Percentiles rank a stretch among this genome's conserved stretches.
phyloP scores from a whole-genome alignment of 2,113 vertebrate species.

The Podilymbus podiceps region DNA sequence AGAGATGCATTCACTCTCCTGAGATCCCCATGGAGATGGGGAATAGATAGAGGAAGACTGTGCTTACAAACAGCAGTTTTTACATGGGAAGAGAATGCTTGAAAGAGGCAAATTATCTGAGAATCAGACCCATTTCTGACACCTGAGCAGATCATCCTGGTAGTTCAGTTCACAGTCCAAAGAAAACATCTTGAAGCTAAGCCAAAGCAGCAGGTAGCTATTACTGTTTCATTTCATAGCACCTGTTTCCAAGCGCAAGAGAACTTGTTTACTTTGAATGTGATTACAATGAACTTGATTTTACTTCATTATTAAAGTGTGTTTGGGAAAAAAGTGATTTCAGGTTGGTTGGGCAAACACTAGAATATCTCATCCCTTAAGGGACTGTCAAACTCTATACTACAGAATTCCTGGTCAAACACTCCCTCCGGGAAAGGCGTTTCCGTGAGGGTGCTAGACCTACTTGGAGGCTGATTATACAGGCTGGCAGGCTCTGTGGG shows the following conservation, averaged over 20 bases:
- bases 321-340: neutral
- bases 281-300: neutral
- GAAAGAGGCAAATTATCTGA: neutral
- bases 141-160: neutral
- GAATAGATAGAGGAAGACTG: neutral
- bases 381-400: neutral
- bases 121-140: neutral
- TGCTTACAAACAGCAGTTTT: neutral
- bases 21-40: neutral
- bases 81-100: neutral
- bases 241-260: neutral
- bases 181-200: neutral
- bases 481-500: neutral
- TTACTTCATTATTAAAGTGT: neutral
- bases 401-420: neutral
- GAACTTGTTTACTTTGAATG: neutral
- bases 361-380: neutral
- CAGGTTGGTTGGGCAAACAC: neutral
- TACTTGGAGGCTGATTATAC: neutral
- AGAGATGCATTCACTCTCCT: neutral
- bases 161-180: neutral
- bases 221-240: neutral
- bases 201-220: neutral
- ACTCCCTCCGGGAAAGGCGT: neutral
- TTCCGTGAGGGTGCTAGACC: neutral